These are phyloP conservation scores for Drosophila littoralis DNA, from an alignment of 1,140 invertebrate genomes.

Conservation along the genomic window DNA sequence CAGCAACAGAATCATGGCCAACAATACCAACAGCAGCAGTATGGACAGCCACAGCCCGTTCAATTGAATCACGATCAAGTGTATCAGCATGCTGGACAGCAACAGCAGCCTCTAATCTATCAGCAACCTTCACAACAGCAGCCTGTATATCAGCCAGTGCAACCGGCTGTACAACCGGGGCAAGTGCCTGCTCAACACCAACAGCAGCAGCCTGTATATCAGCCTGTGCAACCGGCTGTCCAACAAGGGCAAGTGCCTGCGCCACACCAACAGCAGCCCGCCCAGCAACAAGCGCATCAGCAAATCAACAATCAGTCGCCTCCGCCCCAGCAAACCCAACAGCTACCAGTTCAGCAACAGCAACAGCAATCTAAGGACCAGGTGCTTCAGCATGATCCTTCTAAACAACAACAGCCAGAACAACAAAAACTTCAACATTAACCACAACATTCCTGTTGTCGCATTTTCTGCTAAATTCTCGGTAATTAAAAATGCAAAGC, in stretches of 20 bases:
- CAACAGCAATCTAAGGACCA: constrained; percentile 11
- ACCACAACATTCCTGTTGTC: constrained; percentile 52
- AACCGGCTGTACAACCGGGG: constrained; percentile 50
- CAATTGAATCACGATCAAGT: constrained; percentile 73
- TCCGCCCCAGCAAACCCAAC: constrained; percentile 35
- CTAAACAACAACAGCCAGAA: constrained; percentile 35
- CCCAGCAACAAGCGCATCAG: constrained; percentile 33
- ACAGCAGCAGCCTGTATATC: constrained; percentile 32
- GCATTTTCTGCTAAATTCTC: constrained; percentile 42
- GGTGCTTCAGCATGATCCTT: background rate
- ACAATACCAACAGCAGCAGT: constrained; percentile 60
- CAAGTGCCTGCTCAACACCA: constrained; percentile 44
- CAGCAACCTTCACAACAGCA: constrained; percentile 40
- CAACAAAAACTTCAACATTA: constrained; percentile 46
- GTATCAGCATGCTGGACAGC: constrained; percentile 41
- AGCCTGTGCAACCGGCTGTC: constrained; percentile 31
- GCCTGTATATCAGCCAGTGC: constrained; percentile 34
- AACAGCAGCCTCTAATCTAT: constrained; percentile 28
- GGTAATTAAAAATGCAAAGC: constrained; percentile 55
- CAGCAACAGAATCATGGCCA: constrained; percentile 67
- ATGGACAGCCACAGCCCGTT: constrained; percentile 58
- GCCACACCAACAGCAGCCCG: constrained; percentile 33
- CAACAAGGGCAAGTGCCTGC: constrained; percentile 56
- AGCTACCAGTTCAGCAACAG: constrained; percentile 37
- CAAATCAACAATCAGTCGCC: constrained; percentile 31